Base-by-base conservation (phyloP, 2,888 invertebrate species). In the Drosophila borealis region DNA sequence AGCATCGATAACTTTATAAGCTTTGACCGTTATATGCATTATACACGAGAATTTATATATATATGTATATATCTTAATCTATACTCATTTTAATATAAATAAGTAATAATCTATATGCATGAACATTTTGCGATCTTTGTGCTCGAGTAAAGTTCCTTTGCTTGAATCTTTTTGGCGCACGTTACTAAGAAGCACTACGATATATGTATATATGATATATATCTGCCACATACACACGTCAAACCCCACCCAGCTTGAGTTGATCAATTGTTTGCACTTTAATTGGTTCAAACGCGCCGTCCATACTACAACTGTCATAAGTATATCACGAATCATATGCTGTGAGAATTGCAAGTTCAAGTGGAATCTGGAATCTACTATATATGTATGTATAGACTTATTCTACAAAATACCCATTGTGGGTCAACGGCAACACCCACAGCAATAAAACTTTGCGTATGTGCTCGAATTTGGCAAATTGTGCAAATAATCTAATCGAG, bases 241-340 rank as follows among this genome's bases (percentile, higher is more conserved):
- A 10, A 44, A 25, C 46, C 34, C 42, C 51, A 48, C 44, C 6
- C 17, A 8, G n/a, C 17, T 17, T 48, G 13, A 36, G 55, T 53
- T 37, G 49, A 81, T 76, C 71, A 78, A 70, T 81, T 78, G 64
- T 59, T 64, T 69, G 63, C 70, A 67, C 59, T 65, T 77, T 74
- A 82, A 82, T 81, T 82, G 88, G 74, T 45, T 85, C 85, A 88
- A 88, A 82, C 56, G 65, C 25, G 70, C 82, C 82, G 88, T 42
- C 70, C 36, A 48, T 45, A 17, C 17, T 17, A 73, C 59, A 62
- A 67, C 45, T 44, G 54, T 41, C 54, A 70, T 39, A 54, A 37
- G 36, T 56, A 51, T 17, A 55, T 49, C 53, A 37, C 9, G 34
- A 44, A 34, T 19, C 39, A 19, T 19, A 13, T 39, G 33, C 39